These are phyloP conservation scores for Leptopilina myrica DNA, from an alignment of 2,888 invertebrate genomes.

Conservation along the genomic window DNA sequence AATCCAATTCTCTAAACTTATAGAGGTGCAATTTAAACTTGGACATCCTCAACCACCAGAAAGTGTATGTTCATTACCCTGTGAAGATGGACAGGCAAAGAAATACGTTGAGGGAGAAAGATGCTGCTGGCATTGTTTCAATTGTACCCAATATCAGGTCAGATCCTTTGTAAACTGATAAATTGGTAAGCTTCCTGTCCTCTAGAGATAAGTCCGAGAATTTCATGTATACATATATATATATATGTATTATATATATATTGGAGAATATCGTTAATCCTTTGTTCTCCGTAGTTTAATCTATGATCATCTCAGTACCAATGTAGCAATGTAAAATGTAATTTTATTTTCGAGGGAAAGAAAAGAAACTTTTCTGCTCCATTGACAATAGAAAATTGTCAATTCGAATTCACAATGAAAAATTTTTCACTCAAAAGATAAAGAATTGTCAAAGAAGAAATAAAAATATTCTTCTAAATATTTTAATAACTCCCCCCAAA, in stretches of 20 bases:
- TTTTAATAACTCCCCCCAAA: no score
- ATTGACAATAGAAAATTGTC: no score
- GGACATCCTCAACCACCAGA: slow-evolving; percentile 88
- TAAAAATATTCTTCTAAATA: no score
- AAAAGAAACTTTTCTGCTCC: no score
- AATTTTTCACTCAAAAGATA: no score
- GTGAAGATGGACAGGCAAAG: slow-evolving; percentile 92
- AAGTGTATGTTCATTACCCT: slow-evolving; percentile 94
- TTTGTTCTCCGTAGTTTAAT: neutral
- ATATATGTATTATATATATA: neutral
- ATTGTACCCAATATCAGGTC: slow-evolving; percentile 91
- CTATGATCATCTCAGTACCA: neutral
- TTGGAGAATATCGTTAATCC: neutral
- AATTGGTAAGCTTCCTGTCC: slow-evolving; percentile 14
- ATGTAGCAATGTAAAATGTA: neutral
- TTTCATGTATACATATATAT: neutral
- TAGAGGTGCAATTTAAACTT: slow-evolving; percentile 91
- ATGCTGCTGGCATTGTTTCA: slow-evolving; percentile 96
- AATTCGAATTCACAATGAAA: no score
- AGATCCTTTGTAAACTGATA: slow-evolving; percentile 46
- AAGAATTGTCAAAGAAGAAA: no score
- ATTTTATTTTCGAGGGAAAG: no score
- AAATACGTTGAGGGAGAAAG: slow-evolving; percentile 95
- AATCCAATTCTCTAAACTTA: slow-evolving; percentile 15
- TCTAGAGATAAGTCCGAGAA: slow-evolving; percentile 3